Base-by-base conservation (phyloP, 2,113 vertebrate genomes). In the Eulemur rufifrons region DNA sequence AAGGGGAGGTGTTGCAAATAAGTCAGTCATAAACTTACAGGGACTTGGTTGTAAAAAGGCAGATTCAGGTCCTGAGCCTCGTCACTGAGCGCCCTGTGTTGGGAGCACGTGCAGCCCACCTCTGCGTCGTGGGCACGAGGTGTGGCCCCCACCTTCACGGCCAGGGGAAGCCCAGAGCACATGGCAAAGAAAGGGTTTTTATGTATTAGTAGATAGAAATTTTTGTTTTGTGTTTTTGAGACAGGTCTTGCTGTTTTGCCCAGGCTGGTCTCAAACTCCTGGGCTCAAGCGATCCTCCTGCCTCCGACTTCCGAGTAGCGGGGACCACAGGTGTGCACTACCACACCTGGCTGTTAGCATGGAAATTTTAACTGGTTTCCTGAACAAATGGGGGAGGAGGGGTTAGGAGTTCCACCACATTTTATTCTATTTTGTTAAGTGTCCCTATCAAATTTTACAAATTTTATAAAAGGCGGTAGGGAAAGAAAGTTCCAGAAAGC, bases 91-190 rank as follows among this genome's bases (percentile, higher is more conserved):
- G 21, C 39, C 39, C 73, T 32, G 25, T 8, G 25, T 27, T 47
- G 9, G 7, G 27, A 47, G 27, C 42, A 47, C 27, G 14, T 1
- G 11, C 56, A 18, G 59, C 76, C 37, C 23, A 42, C 23, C 5
- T 6, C 1, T 9, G 20, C 21, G 7, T 6, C 5, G 1, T 42
- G 29, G 56, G 42, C 76, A 81, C 0, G 18, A 3, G 6, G 20
- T 6, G 0, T n/a, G 10, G 17, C 0, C 45, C 52, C 17, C 6
- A 1, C 4, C 37, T 11, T 69, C 27, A 20, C 45, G 12, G 3
- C 52, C 73, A 8, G 2, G 0, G n/a, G 52, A 21, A 20, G 34
- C n/a, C 54, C 21, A 12, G 56, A 80, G 21, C 27, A 4, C 1
- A 1, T 66, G 61, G n/a, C 47, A 20, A 5, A 84, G n/a, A 59